Conservation (phyloP, 1,140 invertebrate genomes). For the Alviniconcha marisindica region DNA sequence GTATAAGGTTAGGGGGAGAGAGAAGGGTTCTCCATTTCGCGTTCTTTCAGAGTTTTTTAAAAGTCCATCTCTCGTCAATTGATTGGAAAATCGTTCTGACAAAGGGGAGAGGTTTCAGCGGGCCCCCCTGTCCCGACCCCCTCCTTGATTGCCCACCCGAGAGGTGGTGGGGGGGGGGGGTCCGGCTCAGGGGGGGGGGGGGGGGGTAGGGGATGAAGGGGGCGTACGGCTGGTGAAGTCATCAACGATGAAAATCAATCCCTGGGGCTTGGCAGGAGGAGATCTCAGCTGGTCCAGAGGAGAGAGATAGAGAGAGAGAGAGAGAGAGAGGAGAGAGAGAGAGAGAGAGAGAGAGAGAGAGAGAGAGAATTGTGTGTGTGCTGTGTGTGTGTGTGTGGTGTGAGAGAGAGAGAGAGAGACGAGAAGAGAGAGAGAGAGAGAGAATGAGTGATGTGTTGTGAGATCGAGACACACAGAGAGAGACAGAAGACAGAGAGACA, state of each 20-base stretch:
- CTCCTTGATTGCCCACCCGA: background rate
- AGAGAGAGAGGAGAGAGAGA: too few species aligned
- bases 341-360: too few species aligned
- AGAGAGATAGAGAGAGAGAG: too few species aligned
- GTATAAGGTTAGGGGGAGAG: too few species aligned
- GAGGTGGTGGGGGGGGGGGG: background rate
- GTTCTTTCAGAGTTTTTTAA: constrained; percentile 17
- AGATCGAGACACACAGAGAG: too few species aligned
- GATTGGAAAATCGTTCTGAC: constrained; percentile 19
- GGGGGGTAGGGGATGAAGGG: background rate
- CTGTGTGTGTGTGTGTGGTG: too few species aligned
- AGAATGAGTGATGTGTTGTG: too few species aligned
- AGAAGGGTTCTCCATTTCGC: background rate
- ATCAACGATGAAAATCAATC: background rate
- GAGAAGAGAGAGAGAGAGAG: too few species aligned
- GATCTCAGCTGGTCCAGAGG: background rate
- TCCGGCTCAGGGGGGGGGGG: background rate
- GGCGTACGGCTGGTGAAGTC: background rate
- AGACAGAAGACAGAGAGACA: too few species aligned
- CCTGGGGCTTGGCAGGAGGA: background rate
- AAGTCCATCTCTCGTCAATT: constrained; percentile 13
- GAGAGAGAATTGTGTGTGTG: too few species aligned
- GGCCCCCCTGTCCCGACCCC: background rate
- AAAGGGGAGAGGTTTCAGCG: background rate
- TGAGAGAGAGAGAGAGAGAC: too few species aligned